phyloP scores from a whole-genome alignment of 2,113 vertebrate species.

The Hippocampus abdominalis region DNA sequence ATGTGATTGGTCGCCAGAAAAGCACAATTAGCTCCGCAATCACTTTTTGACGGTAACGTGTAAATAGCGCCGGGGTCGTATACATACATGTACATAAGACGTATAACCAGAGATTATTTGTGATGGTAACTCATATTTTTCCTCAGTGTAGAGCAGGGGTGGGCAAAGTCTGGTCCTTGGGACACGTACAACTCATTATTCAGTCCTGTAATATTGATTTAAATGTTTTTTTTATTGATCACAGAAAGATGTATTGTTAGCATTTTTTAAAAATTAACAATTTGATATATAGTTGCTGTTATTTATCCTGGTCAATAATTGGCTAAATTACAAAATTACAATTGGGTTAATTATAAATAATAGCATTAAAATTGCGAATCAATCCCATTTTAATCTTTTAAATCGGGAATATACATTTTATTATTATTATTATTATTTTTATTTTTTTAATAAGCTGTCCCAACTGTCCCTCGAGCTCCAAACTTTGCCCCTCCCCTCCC shows the following conservation, averaged over 20 bases:
- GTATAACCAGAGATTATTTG: slow-evolving; percentile 75
- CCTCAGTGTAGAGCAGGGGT: slow-evolving; percentile 28
- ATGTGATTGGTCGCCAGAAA: slow-evolving; percentile 52
- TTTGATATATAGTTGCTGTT: too few species aligned
- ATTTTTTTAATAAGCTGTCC: slow-evolving; percentile 60
- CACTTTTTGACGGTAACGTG: slow-evolving; percentile 54
- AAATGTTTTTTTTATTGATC: too few species aligned
- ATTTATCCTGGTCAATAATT: slow-evolving; percentile 9
- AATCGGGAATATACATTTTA: too few species aligned
- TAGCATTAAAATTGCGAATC: too few species aligned
- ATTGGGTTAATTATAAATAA: slow-evolving; percentile 49
- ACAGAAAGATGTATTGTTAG: too few species aligned
- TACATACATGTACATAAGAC: slow-evolving; percentile 75
- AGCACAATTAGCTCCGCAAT: slow-evolving; percentile 71
- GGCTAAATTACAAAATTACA: slow-evolving; percentile 21
- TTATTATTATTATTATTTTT: too few species aligned
- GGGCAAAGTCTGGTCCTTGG: slow-evolving; percentile 24
- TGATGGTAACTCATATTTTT: slow-evolving; percentile 75
- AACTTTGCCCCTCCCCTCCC: slow-evolving; percentile 30
- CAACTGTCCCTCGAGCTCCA: slow-evolving; percentile 60
- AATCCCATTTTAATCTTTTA: too few species aligned
- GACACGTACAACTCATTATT: too few species aligned
- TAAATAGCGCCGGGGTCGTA: slow-evolving; percentile 73
- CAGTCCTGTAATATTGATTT: too few species aligned
- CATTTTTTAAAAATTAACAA: too few species aligned